A percentile compares a stretch with the other conserved stretches of the same genome.
Conservation (phyloP, 2,113 vertebrate species). For the Strix uralensis region DNA sequence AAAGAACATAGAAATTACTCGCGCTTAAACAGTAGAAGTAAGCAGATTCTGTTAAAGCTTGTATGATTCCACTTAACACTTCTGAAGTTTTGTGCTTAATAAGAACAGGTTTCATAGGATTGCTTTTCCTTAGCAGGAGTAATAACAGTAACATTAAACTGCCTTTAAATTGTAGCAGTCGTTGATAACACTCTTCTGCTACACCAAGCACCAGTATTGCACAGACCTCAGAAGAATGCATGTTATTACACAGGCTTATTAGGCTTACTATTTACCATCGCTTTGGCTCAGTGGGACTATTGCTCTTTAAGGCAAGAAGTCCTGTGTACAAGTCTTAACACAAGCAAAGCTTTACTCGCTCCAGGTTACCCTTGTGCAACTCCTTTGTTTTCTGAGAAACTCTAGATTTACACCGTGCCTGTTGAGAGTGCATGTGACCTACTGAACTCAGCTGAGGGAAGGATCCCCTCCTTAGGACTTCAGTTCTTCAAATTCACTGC, state of each 20-base stretch:
- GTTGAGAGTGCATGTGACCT: neutral
- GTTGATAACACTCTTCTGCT: neutral
- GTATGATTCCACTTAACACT: neutral
- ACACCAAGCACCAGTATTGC: neutral
- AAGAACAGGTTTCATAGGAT: neutral
- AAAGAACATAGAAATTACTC: neutral
- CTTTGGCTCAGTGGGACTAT: neutral
- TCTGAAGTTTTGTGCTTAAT: neutral
- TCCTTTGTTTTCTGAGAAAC: neutral
- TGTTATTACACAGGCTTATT: neutral
- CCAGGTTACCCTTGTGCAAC: neutral
- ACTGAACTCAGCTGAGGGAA: neutral
- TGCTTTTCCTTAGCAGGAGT: neutral
- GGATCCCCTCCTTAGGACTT: neutral
- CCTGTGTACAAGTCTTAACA: neutral
- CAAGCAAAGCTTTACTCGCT: neutral
- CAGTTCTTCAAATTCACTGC: neutral
- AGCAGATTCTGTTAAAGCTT: neutral
- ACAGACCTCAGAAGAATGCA: neutral
- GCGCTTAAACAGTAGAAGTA: neutral
- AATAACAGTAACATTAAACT: neutral
- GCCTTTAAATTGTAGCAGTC: neutral
- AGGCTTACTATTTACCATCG: neutral
- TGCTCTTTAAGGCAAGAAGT: neutral
- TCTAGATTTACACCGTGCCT: neutral